Base-by-base conservation (phyloP, 2,797 vertebrate genomes). In the Thunnus albacares region DNA sequence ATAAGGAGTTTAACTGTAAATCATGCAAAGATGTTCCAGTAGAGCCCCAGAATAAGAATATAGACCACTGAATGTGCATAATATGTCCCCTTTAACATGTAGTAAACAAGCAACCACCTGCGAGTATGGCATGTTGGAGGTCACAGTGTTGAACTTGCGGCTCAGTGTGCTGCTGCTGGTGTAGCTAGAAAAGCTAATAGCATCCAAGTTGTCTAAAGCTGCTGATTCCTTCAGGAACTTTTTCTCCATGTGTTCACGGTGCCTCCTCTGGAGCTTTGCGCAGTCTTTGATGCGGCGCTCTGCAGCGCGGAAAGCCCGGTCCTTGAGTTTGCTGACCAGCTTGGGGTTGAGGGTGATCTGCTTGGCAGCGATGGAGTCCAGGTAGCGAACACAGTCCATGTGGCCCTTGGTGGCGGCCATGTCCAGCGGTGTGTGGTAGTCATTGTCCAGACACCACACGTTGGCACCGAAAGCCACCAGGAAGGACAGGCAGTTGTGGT, bases 401-500 rank as follows among this genome's bases (percentile, higher is more conserved):
- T 98, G 98, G 35, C 95, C 95, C 81, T 97, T 97, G 93, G 96
- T 92, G 85, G 98, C 98, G 4, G 97, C 97, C 97, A 97, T 97
- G 94, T 99, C 98, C 93, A 99, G 95, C 0, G 98, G 98, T 0
- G 98, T 98, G 94, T 99, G 98, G 94, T 97, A 99, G 92, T 99
- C 97, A 0, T 97, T 99, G 94, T 99, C 97, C 94, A 99, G 93
- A 93, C 98, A 98, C 98, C 98, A 99, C 91, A 97, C 96, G 85
- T 98, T 98, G 95, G 97, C 96, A 72, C 98, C 98, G 71, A 99
- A 99, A 9, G 97, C 97, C 90, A 99, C 97, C 93, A 99, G 95
- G 94, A 98, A 99, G 85, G 97, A 97, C 58, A 99, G 95, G 92
- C 97, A 97, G 94, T 96, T 96, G 71, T 98, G 95, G 92, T 99